Conservation (phyloP, 2,888 invertebrate genomes). For the Heliconius charithonia region DNA sequence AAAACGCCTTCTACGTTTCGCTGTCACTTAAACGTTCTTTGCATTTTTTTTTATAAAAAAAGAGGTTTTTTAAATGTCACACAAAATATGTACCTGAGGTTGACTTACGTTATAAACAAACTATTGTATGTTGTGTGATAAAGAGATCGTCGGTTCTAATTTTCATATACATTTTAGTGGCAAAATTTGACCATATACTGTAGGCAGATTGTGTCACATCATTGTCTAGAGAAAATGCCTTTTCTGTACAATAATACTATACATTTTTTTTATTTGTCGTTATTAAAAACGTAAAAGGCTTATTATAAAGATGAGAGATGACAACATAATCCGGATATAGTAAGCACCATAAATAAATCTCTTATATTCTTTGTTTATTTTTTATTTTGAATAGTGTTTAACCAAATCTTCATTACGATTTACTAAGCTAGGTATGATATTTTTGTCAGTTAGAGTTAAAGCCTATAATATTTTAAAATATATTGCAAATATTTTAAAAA, state of each 20-base stretch:
- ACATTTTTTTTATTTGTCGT: neutral
- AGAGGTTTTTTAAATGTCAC: neutral
- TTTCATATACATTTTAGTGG: neutral
- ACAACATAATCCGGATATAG: constrained; percentile 21
- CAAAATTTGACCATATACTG: neutral
- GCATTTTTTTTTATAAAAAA: neutral
- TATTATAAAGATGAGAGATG: neutral
- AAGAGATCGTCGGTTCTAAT: neutral
- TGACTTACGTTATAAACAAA: no score
- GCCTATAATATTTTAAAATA: no score
- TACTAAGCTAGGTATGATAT: no score
- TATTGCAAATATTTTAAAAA: no score
- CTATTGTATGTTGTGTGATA: no score
- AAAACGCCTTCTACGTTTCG: neutral
- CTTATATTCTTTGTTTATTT: constrained; percentile 2
- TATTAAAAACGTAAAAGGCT: neutral
- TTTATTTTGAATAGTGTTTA: neutral
- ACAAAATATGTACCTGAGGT: no score
- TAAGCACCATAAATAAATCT: constrained; percentile 11
- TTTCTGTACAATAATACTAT: neutral
- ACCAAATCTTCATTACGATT: no score
- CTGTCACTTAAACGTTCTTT: neutral
- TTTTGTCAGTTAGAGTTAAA: no score
- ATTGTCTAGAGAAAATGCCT: neutral
- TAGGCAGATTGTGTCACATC: neutral